These are phyloP conservation scores for Nebria ingens DNA, from an alignment of 1,140 invertebrate genomes.

Conservation along the genomic window DNA sequence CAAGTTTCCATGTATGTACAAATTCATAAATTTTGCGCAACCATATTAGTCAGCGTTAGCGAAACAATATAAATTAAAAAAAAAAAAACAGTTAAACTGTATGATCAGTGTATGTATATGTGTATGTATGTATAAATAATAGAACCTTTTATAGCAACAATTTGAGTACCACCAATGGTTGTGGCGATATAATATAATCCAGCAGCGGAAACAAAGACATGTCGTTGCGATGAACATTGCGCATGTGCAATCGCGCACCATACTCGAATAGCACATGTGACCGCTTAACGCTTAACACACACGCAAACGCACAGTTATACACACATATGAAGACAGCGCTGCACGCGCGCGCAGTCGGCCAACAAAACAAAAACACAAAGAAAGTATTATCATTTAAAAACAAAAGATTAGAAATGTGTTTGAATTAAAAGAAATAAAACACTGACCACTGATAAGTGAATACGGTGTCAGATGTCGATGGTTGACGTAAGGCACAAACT, in stretches of 20 bases:
- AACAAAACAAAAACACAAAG: slow-evolving; percentile 7
- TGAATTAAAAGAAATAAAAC: neutral
- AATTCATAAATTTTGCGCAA: too few species aligned
- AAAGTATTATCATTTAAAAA: neutral
- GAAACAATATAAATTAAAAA: too few species aligned
- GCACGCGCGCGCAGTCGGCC: neutral
- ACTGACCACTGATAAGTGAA: neutral
- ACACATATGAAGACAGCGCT: neutral
- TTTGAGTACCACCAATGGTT: neutral
- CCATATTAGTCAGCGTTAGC: too few species aligned
- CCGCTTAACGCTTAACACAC: neutral
- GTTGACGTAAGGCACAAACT: neutral
- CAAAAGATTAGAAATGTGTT: neutral
- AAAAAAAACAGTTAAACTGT: too few species aligned
- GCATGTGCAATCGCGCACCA: neutral
- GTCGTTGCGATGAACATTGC: neutral
- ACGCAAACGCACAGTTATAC: neutral
- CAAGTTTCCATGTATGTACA: too few species aligned
- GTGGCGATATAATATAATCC: too few species aligned
- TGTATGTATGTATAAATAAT: too few species aligned
- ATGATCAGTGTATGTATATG: too few species aligned
- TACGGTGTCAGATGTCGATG: neutral
- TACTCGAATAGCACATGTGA: neutral
- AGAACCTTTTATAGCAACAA: neutral
- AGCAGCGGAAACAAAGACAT: slow-evolving; percentile 6